These are phyloP conservation scores for Seriola rivoliana DNA, from an alignment of 2,113 vertebrate species.

Conservation along the genomic window DNA sequence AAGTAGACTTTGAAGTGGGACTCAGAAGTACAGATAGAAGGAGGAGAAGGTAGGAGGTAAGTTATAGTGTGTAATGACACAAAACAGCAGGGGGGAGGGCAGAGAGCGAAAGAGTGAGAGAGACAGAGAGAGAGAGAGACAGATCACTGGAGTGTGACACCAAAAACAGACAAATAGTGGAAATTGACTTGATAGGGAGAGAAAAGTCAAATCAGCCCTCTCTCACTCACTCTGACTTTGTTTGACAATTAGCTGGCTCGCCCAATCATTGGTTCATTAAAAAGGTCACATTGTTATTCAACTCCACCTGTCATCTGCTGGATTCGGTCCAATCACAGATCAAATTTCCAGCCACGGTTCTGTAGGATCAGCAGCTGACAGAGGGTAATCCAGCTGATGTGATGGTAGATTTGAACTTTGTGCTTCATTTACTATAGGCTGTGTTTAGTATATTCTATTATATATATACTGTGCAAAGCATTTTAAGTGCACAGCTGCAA, in stretches of 20 bases:
- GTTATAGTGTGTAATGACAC: conserved; percentile 23
- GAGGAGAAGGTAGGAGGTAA: conserved; percentile 4
- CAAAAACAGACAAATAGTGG: not conserved
- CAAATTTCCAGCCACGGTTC: conserved; percentile 31
- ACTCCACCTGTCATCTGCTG: conserved; percentile 47
- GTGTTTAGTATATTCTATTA: not conserved
- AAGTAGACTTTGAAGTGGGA: conserved; percentile 26
- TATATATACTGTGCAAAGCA: not conserved
- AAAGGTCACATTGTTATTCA: conserved; percentile 53
- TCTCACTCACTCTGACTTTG: conserved; percentile 49
- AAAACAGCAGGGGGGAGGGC: conserved; percentile 18
- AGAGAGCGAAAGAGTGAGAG: not conserved
- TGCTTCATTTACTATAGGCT: not conserved
- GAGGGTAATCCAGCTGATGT: not conserved
- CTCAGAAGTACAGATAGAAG: not conserved
- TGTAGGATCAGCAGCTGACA: not conserved
- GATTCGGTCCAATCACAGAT: conserved; percentile 49
- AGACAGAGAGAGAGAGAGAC: not conserved
- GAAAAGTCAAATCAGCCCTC: conserved; percentile 24
- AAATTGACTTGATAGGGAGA: not conserved
- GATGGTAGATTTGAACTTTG: conserved; percentile 1
- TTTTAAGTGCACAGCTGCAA: not conserved
- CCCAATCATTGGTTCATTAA: conserved; percentile 45
- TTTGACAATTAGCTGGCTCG: conserved; percentile 59
- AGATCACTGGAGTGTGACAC: not conserved